Base-by-base conservation (phyloP, 2,888 invertebrate species). In the Sericinus montela region DNA sequence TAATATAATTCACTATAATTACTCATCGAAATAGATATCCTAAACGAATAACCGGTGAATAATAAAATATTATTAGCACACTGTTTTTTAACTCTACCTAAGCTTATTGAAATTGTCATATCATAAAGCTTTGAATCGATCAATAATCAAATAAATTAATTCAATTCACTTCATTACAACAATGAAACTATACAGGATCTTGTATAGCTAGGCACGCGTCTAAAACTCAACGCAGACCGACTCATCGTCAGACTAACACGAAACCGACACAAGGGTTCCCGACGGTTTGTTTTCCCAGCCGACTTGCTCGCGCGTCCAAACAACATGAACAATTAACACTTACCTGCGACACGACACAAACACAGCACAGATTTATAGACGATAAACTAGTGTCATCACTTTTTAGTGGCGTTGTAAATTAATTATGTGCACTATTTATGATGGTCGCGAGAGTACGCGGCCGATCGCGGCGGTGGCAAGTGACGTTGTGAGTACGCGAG, bases 351-450 rank as follows among this genome's bases (percentile, higher is more conserved):
- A 79, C 75, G 80, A 77, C 85, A 83, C 84, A 76, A n/a, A 77
- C 82, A 84, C 84, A 75, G 72, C 78, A 81, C 83, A 81, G 83
- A 80, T 87, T 85, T 84, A 86, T 81, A 73, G 87, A 80, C 82
- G 80, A 85, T 85, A 83, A 86, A 85, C 83, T 78, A 68, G 78
- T 82, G 84, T 84, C 80, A 87, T 88, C 87, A 88, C 87, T 84
- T 80, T 32, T 45, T 81, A 85, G 79, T 83, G 74, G 69, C 74
- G 82, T 79, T 80, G 74, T 85, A 83, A 83, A 84, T 83, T 84
- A 83, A 83, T 86, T 76, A 32, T 28, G 78, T 80, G 73, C 76
- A 81, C 83, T 81, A 67, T 69, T 70, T 72, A 75, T 74, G 70
- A 65, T 63, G 52, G 11, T n/a, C 63, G 66, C 66, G 58, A 62